Percentiles rank a stretch among this genome's conserved stretches.
Evolutionary conservation across 2,113 vertebrate species (phyloP).

Genomic region (Gallinago media): DNA sequence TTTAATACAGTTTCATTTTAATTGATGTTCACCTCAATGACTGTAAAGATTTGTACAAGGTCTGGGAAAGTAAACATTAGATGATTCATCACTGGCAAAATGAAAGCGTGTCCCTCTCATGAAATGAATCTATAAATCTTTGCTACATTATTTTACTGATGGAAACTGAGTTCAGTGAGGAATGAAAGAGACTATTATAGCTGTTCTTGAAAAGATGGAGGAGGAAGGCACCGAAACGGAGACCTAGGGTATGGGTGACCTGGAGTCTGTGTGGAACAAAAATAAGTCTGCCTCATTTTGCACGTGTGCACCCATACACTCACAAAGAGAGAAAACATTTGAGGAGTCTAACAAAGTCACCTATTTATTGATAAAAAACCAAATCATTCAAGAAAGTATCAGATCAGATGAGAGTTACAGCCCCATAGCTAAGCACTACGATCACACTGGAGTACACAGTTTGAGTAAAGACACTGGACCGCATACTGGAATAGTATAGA

Average conservation of each 20-base stretch:
- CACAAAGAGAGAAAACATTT: not conserved
- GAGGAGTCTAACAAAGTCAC: not conserved
- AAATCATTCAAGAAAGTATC: not conserved
- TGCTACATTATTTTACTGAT: not conserved
- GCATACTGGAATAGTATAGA: not conserved
- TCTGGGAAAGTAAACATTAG: constrained; percentile 54
- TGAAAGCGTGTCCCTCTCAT: not conserved
- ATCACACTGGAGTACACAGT: not conserved
- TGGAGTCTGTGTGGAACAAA: not conserved
- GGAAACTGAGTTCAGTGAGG: not conserved
- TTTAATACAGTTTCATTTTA: constrained; percentile 50
- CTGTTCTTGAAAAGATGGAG: not conserved
- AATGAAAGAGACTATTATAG: constrained; percentile 26
- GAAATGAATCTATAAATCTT: constrained; percentile 50
- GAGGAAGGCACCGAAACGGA: not conserved
- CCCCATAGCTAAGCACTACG: not conserved
- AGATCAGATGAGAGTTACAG: not conserved
- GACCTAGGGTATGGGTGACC: not conserved
- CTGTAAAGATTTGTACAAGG: constrained; percentile 39
- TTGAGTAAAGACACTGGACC: not conserved
- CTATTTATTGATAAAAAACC: not conserved
- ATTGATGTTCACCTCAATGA: constrained; percentile 51
- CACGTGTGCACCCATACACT: rapidly evolving
- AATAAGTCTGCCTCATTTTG: not conserved
- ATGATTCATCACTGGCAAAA: constrained; percentile 53